Conservation (phyloP, 2,113 vertebrate species). For the Syngnathus typhle region DNA sequence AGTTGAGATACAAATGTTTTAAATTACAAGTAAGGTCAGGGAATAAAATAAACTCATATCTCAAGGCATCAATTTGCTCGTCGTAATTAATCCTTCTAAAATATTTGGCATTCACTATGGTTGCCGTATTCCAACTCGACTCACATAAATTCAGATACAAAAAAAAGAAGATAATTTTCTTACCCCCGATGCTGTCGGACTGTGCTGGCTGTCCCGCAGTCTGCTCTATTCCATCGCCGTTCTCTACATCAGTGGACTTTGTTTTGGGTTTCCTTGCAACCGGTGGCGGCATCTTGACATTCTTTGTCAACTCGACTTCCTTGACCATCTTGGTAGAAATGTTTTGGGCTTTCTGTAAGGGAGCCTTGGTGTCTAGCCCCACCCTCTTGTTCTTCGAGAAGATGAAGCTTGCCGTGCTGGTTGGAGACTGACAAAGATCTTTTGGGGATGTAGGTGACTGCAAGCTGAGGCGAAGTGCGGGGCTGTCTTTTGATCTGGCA, state of each 20-base stretch:
- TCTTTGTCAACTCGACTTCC: slow-evolving; percentile 58
- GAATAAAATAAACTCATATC: no score
- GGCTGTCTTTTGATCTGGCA: slow-evolving; percentile 56
- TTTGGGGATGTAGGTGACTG: slow-evolving; percentile 48
- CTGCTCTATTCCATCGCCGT: slow-evolving; percentile 42
- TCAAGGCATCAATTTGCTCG: no score
- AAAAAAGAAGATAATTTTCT: slow-evolving; percentile 14
- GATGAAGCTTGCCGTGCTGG: slow-evolving; percentile 88
- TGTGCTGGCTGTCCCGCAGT: slow-evolving; percentile 57
- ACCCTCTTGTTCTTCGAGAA: slow-evolving; percentile 85
- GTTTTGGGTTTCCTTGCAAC: slow-evolving; percentile 84
- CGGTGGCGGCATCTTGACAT: slow-evolving; percentile 80
- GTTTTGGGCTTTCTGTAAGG: slow-evolving; percentile 73
- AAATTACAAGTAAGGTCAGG: no score
- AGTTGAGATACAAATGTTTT: no score
- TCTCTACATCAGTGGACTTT: slow-evolving; percentile 43
- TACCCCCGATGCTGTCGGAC: slow-evolving; percentile 49
- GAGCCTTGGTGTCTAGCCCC: slow-evolving; percentile 70
- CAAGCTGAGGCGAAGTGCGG: slow-evolving; percentile 43
- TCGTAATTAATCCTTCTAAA: background rate
- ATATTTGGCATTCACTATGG: background rate
- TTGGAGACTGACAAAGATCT: slow-evolving; percentile 72
- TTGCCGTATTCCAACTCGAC: background rate
- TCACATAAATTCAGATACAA: background rate
- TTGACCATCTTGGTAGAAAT: slow-evolving; percentile 63